phyloP scores from a whole-genome alignment of 37 sponge, comb jelly and placozoan genomes.

The Haliclona indistincta region DNA sequence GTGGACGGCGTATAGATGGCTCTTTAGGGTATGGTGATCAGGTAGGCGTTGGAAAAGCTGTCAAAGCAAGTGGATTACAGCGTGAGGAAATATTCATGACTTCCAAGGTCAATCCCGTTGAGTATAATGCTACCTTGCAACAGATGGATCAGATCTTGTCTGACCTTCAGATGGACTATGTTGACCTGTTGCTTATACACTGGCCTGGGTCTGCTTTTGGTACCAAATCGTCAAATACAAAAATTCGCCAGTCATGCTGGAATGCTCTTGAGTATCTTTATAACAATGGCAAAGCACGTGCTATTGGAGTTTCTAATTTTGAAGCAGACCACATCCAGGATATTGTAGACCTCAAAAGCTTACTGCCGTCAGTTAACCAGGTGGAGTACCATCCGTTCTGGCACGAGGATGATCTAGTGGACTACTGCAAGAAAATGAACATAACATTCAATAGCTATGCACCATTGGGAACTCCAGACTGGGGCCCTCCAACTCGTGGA shows the following conservation, averaged over 20 bases:
- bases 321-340: slow-evolving; percentile 26
- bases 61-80: slow-evolving; percentile 2
- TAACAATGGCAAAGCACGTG: slow-evolving; percentile 20
- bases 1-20: slow-evolving; percentile 14
- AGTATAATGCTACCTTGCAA: slow-evolving; percentile 25
- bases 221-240: neutral
- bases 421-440: slow-evolving; percentile 14
- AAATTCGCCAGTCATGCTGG: slow-evolving; percentile 40
- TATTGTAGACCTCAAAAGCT: slow-evolving; percentile 14
- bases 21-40: slow-evolving; percentile 15
- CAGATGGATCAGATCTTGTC: slow-evolving; percentile 2
- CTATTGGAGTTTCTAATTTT: slow-evolving; percentile 55
- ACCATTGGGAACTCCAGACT: slow-evolving; percentile 22
- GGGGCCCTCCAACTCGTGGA: slow-evolving; percentile 5
- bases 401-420: slow-evolving; percentile 34
- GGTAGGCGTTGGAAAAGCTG: slow-evolving; percentile 14
- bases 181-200: slow-evolving; percentile 52
- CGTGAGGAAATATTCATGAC: slow-evolving; percentile 26
- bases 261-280: slow-evolving; percentile 37
- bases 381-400: slow-evolving; percentile 50
- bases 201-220: slow-evolving; percentile 14
- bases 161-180: slow-evolving; percentile 19
- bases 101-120: slow-evolving; percentile 24
- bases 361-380: slow-evolving; percentile 35
- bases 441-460: slow-evolving; percentile 25